Base-by-base conservation (phyloP, 2,888 invertebrate species). In the Julus scandinavius region DNA sequence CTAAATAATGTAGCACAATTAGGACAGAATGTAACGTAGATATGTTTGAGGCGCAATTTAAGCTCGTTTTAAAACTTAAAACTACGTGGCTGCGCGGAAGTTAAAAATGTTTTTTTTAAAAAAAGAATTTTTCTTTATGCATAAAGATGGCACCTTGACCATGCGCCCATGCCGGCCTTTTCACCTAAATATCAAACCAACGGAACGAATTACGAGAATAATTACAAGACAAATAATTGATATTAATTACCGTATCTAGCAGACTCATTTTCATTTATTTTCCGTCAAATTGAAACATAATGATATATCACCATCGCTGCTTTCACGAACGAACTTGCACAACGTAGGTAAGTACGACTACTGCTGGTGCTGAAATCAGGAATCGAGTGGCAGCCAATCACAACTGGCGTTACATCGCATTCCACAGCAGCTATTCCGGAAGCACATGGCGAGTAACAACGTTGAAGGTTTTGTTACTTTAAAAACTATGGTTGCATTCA, bases 231-330 rank as follows among this genome's bases (percentile, higher is more conserved):
- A 84, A 29, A n/a, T 15, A 84, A 5, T 2, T 15, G 2, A 84
- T 38, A 15, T 1, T 20, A 29, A 15, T 84, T 84, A 84, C 84
- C 84, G 29, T 84, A 41, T 84, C 84, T 11, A 84, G 84, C 6
- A 41, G 29, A 20, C 40, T 84, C 84, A 84, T 84, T 84, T 84
- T 84, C 15, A 17, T 13, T 17, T 38, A 84, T 84, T 84, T 84
- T 84, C 84, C 15, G 84, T 84, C 84, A 84, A 15, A 15, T 84
- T 84, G 40, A 38, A 84, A 17, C 84, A 58, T 58, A 58, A 13
- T 58, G 58, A 5, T 17, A 58, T 17, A 58, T 17, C 58, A 17
- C 13, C 58, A 58, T 58, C 58, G 58, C 17, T 15, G 58, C 58
- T 58, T 58, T 58, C 17, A 58, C 17, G 58, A 17, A 15, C 58